Percentiles rank a stretch among this genome's conserved stretches.
Conservation (phyloP, 2,888 invertebrate genomes). For the Dolichomitus sp. region DNA sequence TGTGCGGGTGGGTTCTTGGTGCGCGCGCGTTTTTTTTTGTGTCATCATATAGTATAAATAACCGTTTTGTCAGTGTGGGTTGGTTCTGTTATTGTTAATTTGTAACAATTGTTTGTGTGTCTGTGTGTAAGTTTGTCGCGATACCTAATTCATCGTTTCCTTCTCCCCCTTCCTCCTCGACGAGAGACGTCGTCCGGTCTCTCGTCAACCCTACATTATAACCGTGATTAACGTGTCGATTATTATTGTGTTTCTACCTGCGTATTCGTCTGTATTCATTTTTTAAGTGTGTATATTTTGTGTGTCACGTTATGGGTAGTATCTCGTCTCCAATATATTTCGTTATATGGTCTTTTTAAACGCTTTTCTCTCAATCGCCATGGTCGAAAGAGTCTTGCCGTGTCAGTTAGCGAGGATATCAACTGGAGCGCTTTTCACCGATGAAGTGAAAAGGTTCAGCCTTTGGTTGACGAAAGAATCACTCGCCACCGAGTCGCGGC, state of each 20-base stretch:
- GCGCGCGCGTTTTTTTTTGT: constrained; percentile 70
- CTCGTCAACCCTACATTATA: constrained; percentile 40
- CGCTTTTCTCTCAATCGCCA: constrained; percentile 76
- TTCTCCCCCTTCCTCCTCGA: constrained; percentile 14
- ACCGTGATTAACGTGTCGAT: constrained; percentile 43
- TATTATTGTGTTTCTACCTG: constrained; percentile 47
- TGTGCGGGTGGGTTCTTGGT: constrained; percentile 71
- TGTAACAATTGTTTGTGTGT: constrained; percentile 61
- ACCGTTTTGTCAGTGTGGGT: constrained; percentile 63
- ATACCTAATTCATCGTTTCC: constrained; percentile 53
- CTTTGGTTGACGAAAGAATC: constrained; percentile 3
- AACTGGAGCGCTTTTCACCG: neutral
- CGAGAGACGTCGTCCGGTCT: constrained; percentile 38
- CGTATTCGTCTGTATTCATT: constrained; percentile 20
- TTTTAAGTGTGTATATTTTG: constrained; percentile 30
- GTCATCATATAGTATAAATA: constrained; percentile 66
- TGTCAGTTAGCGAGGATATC: constrained; percentile 66
- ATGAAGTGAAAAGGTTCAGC: constrained; percentile 16
- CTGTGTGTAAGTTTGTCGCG: constrained; percentile 38
- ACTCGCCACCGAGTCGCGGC: constrained; percentile 48
- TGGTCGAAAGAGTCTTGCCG: constrained; percentile 77
- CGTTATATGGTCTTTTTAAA: constrained; percentile 61
- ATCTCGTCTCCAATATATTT: constrained; percentile 63
- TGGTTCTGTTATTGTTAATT: constrained; percentile 66
- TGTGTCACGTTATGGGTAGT: constrained; percentile 55